phyloP scores from a whole-genome alignment of 1,140 invertebrate genomes.

The Hypothenemus hampei region DNA sequence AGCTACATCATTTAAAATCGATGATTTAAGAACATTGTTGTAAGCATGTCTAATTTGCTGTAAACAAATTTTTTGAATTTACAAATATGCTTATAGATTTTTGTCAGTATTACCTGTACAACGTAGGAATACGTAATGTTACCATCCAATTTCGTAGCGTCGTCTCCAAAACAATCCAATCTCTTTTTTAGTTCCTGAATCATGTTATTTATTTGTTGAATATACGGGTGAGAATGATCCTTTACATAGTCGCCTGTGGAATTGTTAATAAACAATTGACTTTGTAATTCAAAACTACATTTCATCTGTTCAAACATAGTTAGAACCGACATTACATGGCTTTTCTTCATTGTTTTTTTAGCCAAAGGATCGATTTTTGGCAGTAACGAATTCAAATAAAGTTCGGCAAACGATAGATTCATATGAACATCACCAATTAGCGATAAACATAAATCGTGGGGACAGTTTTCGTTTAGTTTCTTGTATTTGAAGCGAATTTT shows the following conservation, averaged over 20 bases:
- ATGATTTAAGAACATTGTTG: constrained; percentile 2
- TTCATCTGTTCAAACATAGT: constrained; percentile 34
- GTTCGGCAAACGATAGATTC: constrained; percentile 35
- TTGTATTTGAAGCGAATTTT: neutral
- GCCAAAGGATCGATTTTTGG: constrained; percentile 68
- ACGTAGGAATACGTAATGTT: constrained; percentile 10
- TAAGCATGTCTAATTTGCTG: constrained; percentile 24
- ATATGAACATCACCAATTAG: constrained; percentile 33
- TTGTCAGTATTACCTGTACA: constrained; percentile 11
- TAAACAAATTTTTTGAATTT: constrained; percentile 1
- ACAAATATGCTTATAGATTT: neutral
- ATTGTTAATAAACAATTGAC: constrained; percentile 34
- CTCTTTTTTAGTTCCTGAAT: constrained; percentile 41
- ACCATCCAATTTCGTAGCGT: constrained; percentile 47
- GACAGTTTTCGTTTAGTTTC: constrained; percentile 9
- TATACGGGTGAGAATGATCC: constrained; percentile 40
- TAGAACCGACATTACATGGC: constrained; percentile 59
- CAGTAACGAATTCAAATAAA: constrained; percentile 42
- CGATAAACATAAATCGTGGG: neutral
- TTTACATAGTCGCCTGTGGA: too few relatives aligned
- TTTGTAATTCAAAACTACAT: constrained; percentile 34
- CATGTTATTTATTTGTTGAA: constrained; percentile 39
- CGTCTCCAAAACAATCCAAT: constrained; percentile 43
- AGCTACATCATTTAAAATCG: constrained; percentile 2
- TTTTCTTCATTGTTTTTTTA: constrained; percentile 62